Percentiles rank a stretch among this genome's conserved stretches.
Conservation (phyloP, 1,140 invertebrate genomes). For the Popillia japonica region DNA sequence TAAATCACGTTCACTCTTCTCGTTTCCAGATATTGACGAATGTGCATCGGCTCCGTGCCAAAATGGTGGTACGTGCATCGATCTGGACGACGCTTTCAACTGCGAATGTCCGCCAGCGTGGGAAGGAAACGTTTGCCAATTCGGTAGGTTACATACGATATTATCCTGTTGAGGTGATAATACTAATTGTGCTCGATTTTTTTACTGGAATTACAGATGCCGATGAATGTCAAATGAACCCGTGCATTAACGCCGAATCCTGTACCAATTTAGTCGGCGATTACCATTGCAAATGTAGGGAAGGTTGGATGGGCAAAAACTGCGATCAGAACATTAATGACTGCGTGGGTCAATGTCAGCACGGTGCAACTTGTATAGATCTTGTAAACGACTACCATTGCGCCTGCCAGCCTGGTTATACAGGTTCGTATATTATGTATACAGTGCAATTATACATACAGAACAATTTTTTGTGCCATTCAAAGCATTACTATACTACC, state of each 20-base stretch:
- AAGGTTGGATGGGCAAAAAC: slow-evolving; percentile 87
- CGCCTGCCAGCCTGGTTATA: slow-evolving; percentile 81
- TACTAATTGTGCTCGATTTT: slow-evolving; percentile 24
- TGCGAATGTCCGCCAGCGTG: slow-evolving; percentile 84
- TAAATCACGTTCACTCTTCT: too few species aligned
- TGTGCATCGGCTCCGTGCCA: slow-evolving; percentile 84
- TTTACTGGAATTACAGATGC: slow-evolving; percentile 64
- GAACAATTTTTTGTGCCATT: slow-evolving; percentile 10
- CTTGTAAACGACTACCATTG: slow-evolving; percentile 84
- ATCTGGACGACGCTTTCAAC: slow-evolving; percentile 76
- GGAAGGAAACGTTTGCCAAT: slow-evolving; percentile 82
- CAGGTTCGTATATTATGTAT: slow-evolving; percentile 64
- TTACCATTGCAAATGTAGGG: slow-evolving; percentile 81
- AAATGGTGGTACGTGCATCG: slow-evolving; percentile 86
- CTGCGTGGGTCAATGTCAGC: slow-evolving; percentile 86
- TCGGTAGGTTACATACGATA: slow-evolving; percentile 62
- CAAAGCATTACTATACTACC: not conserved
- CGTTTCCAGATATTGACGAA: slow-evolving; percentile 78
- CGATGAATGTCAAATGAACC: slow-evolving; percentile 69
- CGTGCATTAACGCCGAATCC: slow-evolving; percentile 83
- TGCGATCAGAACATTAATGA: slow-evolving; percentile 90
- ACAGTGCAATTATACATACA: slow-evolving; percentile 35
- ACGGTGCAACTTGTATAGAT: slow-evolving; percentile 88
- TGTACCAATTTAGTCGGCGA: slow-evolving; percentile 84
- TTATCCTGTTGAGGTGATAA: not conserved